phyloP scores from a whole-genome alignment of 2,797 vertebrate species.

The Sebastes elongatus region DNA sequence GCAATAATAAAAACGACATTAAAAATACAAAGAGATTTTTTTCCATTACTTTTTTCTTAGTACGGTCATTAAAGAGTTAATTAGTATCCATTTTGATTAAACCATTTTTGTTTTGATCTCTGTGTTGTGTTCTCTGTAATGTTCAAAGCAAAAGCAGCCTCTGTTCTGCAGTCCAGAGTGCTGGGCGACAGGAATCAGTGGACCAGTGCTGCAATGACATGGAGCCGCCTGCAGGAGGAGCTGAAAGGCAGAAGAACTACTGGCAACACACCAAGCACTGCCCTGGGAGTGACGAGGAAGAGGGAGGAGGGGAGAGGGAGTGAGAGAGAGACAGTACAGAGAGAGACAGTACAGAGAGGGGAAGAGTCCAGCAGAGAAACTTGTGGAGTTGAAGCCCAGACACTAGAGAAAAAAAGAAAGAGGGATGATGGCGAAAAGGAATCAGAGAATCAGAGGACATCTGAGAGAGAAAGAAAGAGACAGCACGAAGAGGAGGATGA shows the following conservation, averaged over 20 bases:
- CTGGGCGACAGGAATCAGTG: slow-evolving; percentile 78
- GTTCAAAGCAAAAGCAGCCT: slow-evolving; percentile 64
- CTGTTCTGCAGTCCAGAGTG: slow-evolving; percentile 81
- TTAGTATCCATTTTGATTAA: neutral
- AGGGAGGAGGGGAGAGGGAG: neutral
- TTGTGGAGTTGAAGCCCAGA: neutral
- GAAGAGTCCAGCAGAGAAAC: neutral
- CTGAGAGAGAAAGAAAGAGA: neutral
- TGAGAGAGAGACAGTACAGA: neutral
- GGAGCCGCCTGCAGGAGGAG: slow-evolving; percentile 79
- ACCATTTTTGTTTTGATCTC: too few species aligned
- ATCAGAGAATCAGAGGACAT: neutral
- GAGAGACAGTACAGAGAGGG: neutral
- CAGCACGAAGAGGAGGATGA: neutral
- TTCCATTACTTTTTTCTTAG: too few species aligned
- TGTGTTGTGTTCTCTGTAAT: neutral
- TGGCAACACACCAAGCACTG: neutral
- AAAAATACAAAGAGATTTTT: too few species aligned
- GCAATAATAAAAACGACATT: too few species aligned
- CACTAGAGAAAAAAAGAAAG: slow-evolving; percentile 37
- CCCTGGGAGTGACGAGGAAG: neutral
- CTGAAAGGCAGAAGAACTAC: slow-evolving; percentile 31
- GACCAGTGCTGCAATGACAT: slow-evolving; percentile 76
- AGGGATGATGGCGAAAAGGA: slow-evolving; percentile 14
- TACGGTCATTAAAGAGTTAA: too few species aligned